Conservation (phyloP, 2,113 vertebrate species). For the Colaptes auratus region DNA sequence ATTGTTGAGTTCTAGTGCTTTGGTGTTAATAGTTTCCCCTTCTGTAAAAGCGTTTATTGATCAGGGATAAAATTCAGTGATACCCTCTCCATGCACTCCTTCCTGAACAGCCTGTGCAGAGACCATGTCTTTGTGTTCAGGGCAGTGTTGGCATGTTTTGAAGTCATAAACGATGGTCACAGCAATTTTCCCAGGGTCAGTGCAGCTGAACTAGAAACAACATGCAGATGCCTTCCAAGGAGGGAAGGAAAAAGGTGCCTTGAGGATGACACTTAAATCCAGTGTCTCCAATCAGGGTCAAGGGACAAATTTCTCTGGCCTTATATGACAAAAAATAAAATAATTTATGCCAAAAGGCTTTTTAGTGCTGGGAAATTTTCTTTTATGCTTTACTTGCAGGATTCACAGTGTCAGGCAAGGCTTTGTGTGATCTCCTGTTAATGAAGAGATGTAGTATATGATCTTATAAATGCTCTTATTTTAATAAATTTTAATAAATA, state of each 20-base stretch:
- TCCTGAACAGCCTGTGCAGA: not conserved
- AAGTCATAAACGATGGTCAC: not conserved
- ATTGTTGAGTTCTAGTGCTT: not conserved
- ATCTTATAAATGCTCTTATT: not conserved
- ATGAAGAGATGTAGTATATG: not conserved
- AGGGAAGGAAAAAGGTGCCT: not conserved
- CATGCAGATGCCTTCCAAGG: not conserved
- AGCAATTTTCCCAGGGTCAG: not conserved
- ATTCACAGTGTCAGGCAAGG: not conserved
- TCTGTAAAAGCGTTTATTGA: not conserved
- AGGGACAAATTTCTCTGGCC: not conserved
- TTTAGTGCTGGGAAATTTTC: not conserved
- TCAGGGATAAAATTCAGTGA: not conserved
- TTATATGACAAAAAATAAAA: not conserved
- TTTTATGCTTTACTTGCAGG: not conserved
- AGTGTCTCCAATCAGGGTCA: not conserved
- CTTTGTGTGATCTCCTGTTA: not conserved
- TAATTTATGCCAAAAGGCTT: not conserved
- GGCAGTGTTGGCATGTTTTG: not conserved
- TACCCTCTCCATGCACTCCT: not conserved
- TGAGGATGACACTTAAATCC: not conserved
- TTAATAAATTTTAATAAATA: not conserved
- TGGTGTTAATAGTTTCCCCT: not conserved
- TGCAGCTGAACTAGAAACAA: not conserved
- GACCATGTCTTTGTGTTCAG: not conserved